A percentile compares a stretch with the other conserved stretches of the same genome.
Conservation (phyloP, 2,888 invertebrate species). For the Clusia tigrina region DNA sequence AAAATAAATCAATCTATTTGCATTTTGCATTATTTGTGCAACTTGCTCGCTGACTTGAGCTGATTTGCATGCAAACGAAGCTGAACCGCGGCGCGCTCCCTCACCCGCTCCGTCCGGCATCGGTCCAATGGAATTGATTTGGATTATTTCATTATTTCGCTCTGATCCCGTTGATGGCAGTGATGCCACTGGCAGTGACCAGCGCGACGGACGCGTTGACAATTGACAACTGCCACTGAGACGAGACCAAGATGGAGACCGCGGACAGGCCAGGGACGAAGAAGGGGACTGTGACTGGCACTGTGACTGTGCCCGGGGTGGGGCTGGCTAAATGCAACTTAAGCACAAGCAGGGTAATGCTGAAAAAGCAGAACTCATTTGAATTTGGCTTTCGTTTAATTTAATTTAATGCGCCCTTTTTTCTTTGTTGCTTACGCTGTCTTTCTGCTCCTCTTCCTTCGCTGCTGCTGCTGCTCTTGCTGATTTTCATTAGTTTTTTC, state of each 20-base stretch:
- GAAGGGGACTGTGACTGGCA: no score
- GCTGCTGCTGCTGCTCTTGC: slow-evolving; percentile 23
- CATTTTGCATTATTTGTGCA: slow-evolving; percentile 40
- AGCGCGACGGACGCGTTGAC: no score
- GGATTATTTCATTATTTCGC: slow-evolving; percentile 3
- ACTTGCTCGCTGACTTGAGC: slow-evolving; percentile 38
- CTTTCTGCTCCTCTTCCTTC: no score
- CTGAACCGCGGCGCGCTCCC: no score
- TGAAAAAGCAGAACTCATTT: slow-evolving; percentile 50
- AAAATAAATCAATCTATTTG: slow-evolving; percentile 57
- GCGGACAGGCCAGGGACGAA: no score
- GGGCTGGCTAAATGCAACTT: slow-evolving; percentile 7
- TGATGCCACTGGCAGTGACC: no score
- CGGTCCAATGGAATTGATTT: not conserved
- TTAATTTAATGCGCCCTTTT: slow-evolving; percentile 52
- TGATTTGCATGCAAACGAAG: slow-evolving; percentile 55
- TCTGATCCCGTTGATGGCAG: slow-evolving; percentile 1
- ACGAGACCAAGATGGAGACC: no score
- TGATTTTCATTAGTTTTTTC: slow-evolving; percentile 55
- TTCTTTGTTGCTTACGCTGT: no score
- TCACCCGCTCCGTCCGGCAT: no score
- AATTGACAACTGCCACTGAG: no score
- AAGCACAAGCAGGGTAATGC: no score
- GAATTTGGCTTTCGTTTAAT: slow-evolving; percentile 57
- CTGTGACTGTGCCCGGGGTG: no score